A percentile compares a stretch with the other conserved stretches of the same genome.
Conservation (phyloP, 1,140 invertebrate species). For the Ostrea edulis region DNA sequence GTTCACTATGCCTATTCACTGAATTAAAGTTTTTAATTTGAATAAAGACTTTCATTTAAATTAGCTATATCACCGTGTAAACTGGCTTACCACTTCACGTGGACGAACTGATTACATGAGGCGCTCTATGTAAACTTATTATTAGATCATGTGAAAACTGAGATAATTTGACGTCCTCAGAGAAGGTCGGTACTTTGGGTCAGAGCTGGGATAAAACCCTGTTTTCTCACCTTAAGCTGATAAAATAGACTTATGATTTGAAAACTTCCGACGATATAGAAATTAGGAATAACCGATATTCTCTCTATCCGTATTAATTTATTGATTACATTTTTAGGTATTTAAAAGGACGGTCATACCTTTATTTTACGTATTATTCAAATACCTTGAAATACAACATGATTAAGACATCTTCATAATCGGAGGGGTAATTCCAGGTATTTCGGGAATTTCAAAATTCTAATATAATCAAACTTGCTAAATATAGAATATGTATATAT, state of each 20-base stretch:
- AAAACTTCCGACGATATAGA: not conserved
- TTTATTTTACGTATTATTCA: not conserved
- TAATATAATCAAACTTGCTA: not conserved
- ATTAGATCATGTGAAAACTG: not conserved
- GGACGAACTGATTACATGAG: not conserved
- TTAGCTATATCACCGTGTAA: not conserved
- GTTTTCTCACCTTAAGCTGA: slow-evolving; percentile 24
- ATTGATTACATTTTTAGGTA: not conserved
- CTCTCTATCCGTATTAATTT: not conserved
- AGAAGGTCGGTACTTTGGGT: not conserved
- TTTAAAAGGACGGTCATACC: not conserved
- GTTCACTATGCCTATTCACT: not conserved
- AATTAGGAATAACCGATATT: not conserved
- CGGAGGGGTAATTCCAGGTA: not conserved
- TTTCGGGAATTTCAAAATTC: not conserved
- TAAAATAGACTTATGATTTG: slow-evolving; percentile 2
- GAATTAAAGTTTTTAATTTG: not conserved
- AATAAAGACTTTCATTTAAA: not conserved
- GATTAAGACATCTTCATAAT: not conserved
- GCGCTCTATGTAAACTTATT: not conserved
- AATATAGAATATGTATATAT: not conserved
- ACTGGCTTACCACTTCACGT: not conserved
- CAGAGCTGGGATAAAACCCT: not conserved
- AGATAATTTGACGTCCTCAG: not conserved
- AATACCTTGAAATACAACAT: not conserved